Evolutionary conservation across 2,888 invertebrate species (phyloP).

Genomic region (Dysmachus trigonus): DNA sequence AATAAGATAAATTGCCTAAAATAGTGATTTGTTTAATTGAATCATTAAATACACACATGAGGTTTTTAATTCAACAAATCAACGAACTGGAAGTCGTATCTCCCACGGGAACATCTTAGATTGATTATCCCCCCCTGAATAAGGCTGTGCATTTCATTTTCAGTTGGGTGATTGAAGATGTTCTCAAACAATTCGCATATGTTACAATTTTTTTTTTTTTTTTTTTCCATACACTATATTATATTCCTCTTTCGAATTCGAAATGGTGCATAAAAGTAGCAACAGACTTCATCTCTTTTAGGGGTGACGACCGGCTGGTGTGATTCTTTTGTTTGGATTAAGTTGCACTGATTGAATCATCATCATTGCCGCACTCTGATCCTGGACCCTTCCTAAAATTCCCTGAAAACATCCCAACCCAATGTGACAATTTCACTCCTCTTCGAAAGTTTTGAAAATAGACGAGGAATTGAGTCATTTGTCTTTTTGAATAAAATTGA

Average conservation of each 20-base stretch:
- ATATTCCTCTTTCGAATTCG: too few species aligned
- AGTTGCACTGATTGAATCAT: constrained; percentile 17
- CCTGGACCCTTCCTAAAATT: too few species aligned
- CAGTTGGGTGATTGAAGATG: background rate
- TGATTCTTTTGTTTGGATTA: background rate
- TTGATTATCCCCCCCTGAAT: background rate
- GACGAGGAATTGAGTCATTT: constrained; percentile 7
- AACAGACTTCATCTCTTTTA: background rate
- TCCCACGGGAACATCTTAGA: constrained; percentile 1
- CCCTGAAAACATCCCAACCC: background rate
- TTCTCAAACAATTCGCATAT: constrained; percentile 8
- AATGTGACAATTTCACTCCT: constrained; percentile 1
- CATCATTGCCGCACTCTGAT: too few species aligned
- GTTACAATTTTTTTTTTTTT: background rate
- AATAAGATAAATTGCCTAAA: too few species aligned
- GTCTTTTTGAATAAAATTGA: constrained; percentile 20
- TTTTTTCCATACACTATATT: too few species aligned
- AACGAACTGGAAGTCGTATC: background rate
- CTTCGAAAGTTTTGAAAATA: background rate
- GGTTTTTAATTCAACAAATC: background rate
- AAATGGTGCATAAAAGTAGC: background rate
- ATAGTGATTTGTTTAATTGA: background rate
- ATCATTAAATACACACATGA: background rate
- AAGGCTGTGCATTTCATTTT: background rate
- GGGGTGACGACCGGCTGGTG: background rate